Evolutionary conservation across 2,797 vertebrate genomes (phyloP).

Genomic region (Sebastes dallii): DNA sequence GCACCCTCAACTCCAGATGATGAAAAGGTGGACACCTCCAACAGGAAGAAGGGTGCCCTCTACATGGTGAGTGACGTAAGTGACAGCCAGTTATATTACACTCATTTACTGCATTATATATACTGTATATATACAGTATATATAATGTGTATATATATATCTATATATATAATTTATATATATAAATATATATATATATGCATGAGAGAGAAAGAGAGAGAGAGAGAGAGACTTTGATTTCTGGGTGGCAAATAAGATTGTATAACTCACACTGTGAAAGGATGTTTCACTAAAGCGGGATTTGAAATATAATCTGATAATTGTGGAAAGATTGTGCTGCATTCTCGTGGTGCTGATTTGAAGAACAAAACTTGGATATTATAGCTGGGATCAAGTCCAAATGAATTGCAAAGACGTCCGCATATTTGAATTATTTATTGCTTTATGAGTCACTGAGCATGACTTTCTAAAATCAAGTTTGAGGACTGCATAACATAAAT

Average conservation of each 20-base stretch:
- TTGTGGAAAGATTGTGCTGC: background rate
- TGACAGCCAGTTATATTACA: background rate
- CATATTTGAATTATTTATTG: background rate
- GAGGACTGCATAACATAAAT: background rate
- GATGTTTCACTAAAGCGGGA: background rate
- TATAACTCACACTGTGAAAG: background rate
- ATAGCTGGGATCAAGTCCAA: background rate
- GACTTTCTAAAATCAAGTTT: background rate
- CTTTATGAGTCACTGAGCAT: background rate
- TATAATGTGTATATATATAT: too few relatives aligned
- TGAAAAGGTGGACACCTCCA: conserved; percentile 69
- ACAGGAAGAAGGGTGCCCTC: conserved; percentile 81
- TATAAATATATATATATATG: background rate
- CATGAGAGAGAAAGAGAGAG: too few relatives aligned
- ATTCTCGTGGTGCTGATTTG: background rate
- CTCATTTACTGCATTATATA: background rate
- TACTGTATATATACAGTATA: too few relatives aligned
- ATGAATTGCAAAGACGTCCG: background rate
- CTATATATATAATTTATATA: too few relatives aligned
- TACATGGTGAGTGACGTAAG: conserved; percentile 76
- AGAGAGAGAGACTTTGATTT: background rate
- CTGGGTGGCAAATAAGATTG: background rate
- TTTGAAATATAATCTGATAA: background rate
- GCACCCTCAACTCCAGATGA: conserved; percentile 72
- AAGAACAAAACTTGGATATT: background rate